These are phyloP conservation scores for Apocrypta bakeri DNA, from an alignment of 1,140 invertebrate species.

Conservation along the genomic window DNA sequence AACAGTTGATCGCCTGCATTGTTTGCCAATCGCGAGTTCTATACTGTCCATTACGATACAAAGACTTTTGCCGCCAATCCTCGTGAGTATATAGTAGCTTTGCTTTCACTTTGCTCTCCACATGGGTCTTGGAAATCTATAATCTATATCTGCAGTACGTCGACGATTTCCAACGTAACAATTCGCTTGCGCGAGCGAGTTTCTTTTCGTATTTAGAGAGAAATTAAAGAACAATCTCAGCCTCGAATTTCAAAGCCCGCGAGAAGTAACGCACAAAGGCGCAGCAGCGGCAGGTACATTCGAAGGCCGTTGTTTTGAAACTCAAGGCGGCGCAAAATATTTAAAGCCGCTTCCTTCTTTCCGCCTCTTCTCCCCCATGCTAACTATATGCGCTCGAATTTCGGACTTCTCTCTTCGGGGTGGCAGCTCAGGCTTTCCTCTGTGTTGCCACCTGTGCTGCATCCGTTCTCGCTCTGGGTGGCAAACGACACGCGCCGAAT, in stretches of 20 bases:
- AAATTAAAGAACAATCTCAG: not conserved
- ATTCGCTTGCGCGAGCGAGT: not conserved
- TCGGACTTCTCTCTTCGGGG: slow-evolving; percentile 51
- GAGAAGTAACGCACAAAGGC: not conserved
- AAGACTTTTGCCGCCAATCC: not conserved
- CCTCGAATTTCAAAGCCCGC: not conserved
- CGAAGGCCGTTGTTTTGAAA: not conserved
- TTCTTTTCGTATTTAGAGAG: too few species aligned
- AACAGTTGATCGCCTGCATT: slow-evolving; percentile 1
- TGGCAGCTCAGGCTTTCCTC: slow-evolving; percentile 43
- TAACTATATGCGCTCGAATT: too few species aligned
- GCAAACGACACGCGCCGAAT: not conserved
- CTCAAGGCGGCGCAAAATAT: not conserved
- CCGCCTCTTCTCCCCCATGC: too few species aligned
- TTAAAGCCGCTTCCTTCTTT: slow-evolving; percentile 30
- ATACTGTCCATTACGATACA: too few species aligned
- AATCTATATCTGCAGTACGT: too few species aligned
- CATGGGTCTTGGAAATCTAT: too few species aligned
- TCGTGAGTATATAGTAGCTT: too few species aligned
- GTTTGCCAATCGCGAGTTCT: slow-evolving; percentile 15
- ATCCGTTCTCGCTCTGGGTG: slow-evolving; percentile 51
- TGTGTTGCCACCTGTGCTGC: slow-evolving; percentile 42
- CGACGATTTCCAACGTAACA: not conserved
- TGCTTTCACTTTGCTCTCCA: slow-evolving; percentile 16
- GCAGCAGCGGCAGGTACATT: too few species aligned